These are phyloP conservation scores for Aplysina aerophoba DNA, from an alignment of 37 sponge, comb jelly and placozoan genomes.

Conservation along the genomic window DNA sequence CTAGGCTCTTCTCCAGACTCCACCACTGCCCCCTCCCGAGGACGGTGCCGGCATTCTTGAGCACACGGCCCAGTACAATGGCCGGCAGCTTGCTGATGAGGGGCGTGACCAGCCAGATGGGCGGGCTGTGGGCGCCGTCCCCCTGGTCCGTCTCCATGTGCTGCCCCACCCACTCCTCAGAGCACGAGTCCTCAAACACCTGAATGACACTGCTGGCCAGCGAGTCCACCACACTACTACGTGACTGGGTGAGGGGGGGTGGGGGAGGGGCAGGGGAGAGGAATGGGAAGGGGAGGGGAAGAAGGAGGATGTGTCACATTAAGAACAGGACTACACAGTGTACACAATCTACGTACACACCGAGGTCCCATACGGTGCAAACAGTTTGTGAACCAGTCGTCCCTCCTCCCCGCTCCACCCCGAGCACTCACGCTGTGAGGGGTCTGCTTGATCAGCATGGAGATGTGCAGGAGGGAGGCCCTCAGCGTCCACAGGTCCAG, in stretches of 20 bases:
- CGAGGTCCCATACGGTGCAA: no score
- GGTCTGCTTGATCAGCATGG: conserved; percentile 57
- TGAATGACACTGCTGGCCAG: conserved; percentile 65
- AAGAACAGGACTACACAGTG: no score
- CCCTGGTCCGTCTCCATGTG: conserved; percentile 71
- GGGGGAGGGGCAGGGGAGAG: background rate
- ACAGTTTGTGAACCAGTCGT: no score
- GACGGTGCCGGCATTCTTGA: conserved; percentile 88
- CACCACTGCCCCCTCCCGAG: conserved; percentile 96
- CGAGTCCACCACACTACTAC: conserved; percentile 15
- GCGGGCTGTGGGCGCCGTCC: conserved; percentile 77
- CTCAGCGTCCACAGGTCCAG: conserved; percentile 88
- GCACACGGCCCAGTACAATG: conserved; percentile 77
- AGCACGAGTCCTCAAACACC: conserved; percentile 87
- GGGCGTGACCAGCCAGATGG: conserved; percentile 92
- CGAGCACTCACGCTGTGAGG: conserved; percentile 25
- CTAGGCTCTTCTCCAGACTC: conserved; percentile 79
- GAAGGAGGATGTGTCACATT: background rate
- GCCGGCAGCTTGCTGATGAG: conserved; percentile 77
- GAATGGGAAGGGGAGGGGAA: background rate
- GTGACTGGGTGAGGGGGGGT: background rate
- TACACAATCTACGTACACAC: no score
- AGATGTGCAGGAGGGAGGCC: conserved; percentile 78
- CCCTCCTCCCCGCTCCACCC: no score
- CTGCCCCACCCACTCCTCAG: conserved; percentile 80